Evolutionary conservation across 2,888 invertebrate species (phyloP).

Genomic region (Pachycephus smyrnensis): DNA sequence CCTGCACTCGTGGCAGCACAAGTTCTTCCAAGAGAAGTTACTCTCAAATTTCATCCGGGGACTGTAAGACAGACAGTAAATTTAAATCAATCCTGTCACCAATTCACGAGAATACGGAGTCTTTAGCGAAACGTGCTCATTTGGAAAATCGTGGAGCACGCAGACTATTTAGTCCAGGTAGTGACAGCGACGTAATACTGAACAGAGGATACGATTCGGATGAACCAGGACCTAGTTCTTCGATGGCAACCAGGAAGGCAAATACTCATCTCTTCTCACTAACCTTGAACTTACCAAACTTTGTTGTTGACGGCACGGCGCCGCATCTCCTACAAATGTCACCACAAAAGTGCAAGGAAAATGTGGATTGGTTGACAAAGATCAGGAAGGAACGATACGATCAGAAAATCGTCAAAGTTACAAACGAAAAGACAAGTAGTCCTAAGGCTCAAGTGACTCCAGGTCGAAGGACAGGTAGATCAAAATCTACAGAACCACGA

Average conservation of each 20-base stretch:
- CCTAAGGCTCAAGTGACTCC: constrained; percentile 41
- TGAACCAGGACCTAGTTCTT: constrained; percentile 51
- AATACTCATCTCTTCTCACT: constrained; percentile 68
- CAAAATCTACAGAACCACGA: constrained; percentile 49
- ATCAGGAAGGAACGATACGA: constrained; percentile 71
- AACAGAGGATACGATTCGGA: constrained; percentile 46
- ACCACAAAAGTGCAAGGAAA: constrained; percentile 74
- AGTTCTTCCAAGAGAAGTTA: constrained; percentile 47
- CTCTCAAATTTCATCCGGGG: constrained; percentile 43
- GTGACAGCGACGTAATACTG: constrained; percentile 18
- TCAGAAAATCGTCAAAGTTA: constrained; percentile 48
- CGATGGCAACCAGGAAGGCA: constrained; percentile 28
- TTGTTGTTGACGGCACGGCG: constrained; percentile 80
- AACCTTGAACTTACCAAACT: constrained; percentile 81
- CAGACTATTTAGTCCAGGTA: constrained; percentile 68
- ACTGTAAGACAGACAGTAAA: constrained; percentile 41
- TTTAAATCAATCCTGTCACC: constrained; percentile 57
- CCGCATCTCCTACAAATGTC: constrained; percentile 80
- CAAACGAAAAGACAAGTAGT: constrained; percentile 47
- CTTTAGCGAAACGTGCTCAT: constrained; percentile 64
- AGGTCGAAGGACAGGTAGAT: constrained; percentile 42
- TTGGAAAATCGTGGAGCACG: constrained; percentile 65
- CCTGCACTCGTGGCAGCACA: constrained; percentile 2
- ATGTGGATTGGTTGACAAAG: constrained; percentile 80
- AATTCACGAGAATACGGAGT: constrained; percentile 55